Percentiles rank a stretch among this genome's conserved stretches.
phyloP scores from a whole-genome alignment of 2,113 vertebrate species.

The Pao palembangensis region DNA sequence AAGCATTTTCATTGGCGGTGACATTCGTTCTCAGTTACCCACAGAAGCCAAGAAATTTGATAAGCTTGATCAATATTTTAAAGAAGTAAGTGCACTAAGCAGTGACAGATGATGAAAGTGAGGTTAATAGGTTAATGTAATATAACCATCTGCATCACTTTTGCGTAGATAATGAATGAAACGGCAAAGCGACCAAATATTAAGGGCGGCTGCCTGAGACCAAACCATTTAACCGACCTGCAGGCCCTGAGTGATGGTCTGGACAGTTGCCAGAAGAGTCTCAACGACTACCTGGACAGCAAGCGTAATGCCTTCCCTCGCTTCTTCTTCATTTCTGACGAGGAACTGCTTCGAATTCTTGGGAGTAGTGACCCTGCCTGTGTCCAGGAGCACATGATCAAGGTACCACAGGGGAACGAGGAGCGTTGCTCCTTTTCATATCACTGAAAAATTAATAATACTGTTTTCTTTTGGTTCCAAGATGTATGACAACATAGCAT shows the following conservation, averaged over 20 bases:
- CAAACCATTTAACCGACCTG: slow-evolving; percentile 82
- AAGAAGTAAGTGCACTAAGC: slow-evolving; percentile 75
- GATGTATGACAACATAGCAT: slow-evolving; percentile 96
- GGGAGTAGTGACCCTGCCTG: slow-evolving; percentile 86
- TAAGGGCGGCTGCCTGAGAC: slow-evolving; percentile 82
- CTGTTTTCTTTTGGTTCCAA: slow-evolving; percentile 42
- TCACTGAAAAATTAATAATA: slow-evolving; percentile 3
- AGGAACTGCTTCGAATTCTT: slow-evolving; percentile 94
- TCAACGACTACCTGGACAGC: slow-evolving; percentile 92
- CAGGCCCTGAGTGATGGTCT: slow-evolving; percentile 81
- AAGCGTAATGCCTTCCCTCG: slow-evolving; percentile 92
- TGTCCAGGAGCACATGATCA: slow-evolving; percentile 97
- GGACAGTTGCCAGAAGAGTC: slow-evolving; percentile 92
- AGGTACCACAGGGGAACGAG: slow-evolving; percentile 69
- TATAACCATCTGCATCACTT: background rate
- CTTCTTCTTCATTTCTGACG: slow-evolving; percentile 98
- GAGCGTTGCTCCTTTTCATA: background rate
- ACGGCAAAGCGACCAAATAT: slow-evolving; percentile 80
- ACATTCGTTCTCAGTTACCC: slow-evolving; percentile 87
- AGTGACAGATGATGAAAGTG: background rate
- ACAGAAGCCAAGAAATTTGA: slow-evolving; percentile 95
- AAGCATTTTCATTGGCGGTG: slow-evolving; percentile 90
- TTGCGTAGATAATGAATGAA: slow-evolving; percentile 86
- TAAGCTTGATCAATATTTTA: slow-evolving; percentile 83
- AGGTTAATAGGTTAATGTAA: background rate